These are phyloP conservation scores for Choloepus didactylus DNA, from an alignment of 2,797 vertebrate species.

Conservation along the genomic window DNA sequence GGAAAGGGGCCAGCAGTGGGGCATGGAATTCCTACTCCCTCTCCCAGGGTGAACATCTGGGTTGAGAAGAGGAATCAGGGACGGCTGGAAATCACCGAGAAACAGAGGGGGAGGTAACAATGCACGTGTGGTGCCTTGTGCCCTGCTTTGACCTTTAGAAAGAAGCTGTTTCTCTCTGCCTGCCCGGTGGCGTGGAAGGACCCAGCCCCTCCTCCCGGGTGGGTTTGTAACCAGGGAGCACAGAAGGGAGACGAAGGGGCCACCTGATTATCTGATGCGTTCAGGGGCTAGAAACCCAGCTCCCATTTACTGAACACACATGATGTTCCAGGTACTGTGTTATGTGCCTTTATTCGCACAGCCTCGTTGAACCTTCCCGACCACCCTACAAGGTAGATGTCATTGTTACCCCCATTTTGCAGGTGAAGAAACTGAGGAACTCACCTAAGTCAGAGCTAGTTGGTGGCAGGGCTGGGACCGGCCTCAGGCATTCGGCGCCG, in stretches of 20 bases:
- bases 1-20: neutral
- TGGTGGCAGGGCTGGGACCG: neutral
- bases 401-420: no score
- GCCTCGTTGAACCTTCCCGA: neutral
- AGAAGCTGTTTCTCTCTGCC: neutral
- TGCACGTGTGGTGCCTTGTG: neutral
- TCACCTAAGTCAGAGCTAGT: neutral
- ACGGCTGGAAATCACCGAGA: neutral
- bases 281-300: neutral
- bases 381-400: neutral
- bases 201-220: no score
- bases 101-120: neutral
- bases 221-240: no score
- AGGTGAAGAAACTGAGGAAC: no score
- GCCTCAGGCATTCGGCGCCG: neutral
- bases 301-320: neutral
- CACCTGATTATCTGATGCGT: neutral
- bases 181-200: neutral
- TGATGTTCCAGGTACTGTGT: neutral
- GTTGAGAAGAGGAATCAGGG: neutral
- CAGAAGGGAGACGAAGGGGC: neutral
- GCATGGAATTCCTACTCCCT: neutral
- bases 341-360: neutral
- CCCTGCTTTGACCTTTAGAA: neutral
- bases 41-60: neutral